Conservation (phyloP, 2,113 vertebrate genomes). For the Chloropsis hardwickii region DNA sequence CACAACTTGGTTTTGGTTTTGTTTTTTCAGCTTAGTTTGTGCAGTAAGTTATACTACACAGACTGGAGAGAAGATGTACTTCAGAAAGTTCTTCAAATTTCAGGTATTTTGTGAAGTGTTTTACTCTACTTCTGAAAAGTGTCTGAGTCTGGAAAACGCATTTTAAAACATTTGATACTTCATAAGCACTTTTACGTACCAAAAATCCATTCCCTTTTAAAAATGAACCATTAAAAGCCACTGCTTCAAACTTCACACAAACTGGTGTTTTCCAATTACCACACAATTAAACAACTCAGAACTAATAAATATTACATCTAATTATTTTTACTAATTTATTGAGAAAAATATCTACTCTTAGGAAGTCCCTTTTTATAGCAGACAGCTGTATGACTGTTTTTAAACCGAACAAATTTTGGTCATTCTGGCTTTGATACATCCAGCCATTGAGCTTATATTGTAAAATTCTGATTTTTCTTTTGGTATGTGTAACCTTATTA, state of each 20-base stretch:
- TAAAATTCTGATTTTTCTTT: neutral
- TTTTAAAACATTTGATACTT: neutral
- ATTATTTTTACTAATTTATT: neutral
- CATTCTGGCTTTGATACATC: neutral
- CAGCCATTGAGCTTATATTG: neutral
- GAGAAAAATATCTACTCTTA: neutral
- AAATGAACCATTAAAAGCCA: neutral
- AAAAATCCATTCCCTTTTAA: neutral
- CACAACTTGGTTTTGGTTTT: neutral
- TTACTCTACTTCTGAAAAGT: neutral
- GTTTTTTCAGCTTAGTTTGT: slow-evolving; percentile 89
- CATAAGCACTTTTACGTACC: neutral
- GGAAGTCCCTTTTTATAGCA: neutral
- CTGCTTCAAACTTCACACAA: neutral
- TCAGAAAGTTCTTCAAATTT: slow-evolving; percentile 99
- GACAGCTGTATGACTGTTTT: neutral
- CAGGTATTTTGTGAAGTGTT: slow-evolving; percentile 79
- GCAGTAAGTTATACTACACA: slow-evolving; percentile 97
- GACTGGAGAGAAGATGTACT: slow-evolving; percentile 96
- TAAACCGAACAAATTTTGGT: neutral
- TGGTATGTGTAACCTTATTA: neutral
- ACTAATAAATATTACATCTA: neutral
- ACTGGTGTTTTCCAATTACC: neutral
- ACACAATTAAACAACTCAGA: neutral
- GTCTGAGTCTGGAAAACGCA: neutral